These are phyloP conservation scores for Myathropa florea DNA, from an alignment of 2,888 invertebrate genomes.

Conservation along the genomic window DNA sequence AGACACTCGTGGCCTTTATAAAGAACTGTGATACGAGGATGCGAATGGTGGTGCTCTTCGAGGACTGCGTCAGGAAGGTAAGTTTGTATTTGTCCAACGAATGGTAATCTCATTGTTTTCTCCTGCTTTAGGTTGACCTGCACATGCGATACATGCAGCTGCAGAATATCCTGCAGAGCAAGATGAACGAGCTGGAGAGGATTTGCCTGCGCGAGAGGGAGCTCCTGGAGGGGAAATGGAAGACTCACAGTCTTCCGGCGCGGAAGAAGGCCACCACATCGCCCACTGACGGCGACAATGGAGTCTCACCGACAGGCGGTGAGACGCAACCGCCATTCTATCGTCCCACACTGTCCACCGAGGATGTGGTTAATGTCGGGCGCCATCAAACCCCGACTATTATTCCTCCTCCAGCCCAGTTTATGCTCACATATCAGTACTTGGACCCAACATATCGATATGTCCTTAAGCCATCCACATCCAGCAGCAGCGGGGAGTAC, in stretches of 20 bases:
- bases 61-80: constrained; percentile 97
- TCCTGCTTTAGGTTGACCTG: constrained; percentile 84
- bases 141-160: constrained; percentile 96
- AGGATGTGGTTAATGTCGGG: constrained; percentile 84
- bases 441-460: constrained; percentile 88
- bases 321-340: constrained; percentile 82
- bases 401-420: constrained; percentile 81
- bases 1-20: constrained; percentile 94
- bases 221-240: constrained; percentile 92
- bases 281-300: constrained; percentile 80
- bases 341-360: constrained; percentile 90
- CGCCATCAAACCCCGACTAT: constrained; percentile 79
- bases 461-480: constrained; percentile 85
- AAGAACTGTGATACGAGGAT: constrained; percentile 93
- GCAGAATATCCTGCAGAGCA: constrained; percentile 90
- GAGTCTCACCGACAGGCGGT: constrained; percentile 82
- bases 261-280: constrained; percentile 88
- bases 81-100: constrained; percentile 11
- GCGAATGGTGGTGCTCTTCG: constrained; percentile 97
- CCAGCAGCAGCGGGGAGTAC: constrained; percentile 86
- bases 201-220: constrained; percentile 91
- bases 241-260: constrained; percentile 93
- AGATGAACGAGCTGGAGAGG: constrained; percentile 92
- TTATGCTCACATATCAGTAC: constrained; percentile 85
- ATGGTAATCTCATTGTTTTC: not conserved